Evolutionary conservation across 2,113 vertebrate species (phyloP).

Genomic region (Brachyistius frenatus): DNA sequence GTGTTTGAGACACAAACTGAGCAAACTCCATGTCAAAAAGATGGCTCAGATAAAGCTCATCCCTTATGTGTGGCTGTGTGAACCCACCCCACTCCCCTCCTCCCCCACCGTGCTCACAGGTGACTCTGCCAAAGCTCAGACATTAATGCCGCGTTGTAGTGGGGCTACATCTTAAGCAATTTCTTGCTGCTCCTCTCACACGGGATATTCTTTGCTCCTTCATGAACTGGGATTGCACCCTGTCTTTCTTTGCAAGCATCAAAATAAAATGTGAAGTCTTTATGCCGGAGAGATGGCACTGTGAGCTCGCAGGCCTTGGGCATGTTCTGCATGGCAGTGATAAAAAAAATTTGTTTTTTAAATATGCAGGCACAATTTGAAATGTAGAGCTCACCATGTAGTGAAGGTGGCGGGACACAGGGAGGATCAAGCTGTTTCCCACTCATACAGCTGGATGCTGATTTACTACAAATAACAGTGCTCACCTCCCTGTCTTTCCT

Average conservation of each 20-base stretch:
- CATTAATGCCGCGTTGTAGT: conserved; percentile 51
- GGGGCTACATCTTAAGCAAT: conserved; percentile 52
- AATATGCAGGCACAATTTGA: conserved; percentile 87
- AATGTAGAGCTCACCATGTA: conserved; percentile 49
- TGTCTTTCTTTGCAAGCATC: conserved; percentile 67
- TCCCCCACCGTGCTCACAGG: conserved; percentile 39
- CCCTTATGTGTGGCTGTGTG: conserved; percentile 8
- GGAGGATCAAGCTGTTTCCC: conserved; percentile 41
- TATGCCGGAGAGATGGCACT: conserved; percentile 63
- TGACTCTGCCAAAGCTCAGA: conserved; percentile 61
- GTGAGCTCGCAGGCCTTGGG: conserved; percentile 87
- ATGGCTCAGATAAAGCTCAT: conserved; percentile 30
- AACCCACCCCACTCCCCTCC: too few species aligned
- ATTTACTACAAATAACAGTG: conserved; percentile 77
- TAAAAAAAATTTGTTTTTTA: too few species aligned
- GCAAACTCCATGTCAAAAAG: conserved; percentile 32
- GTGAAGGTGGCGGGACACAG: conserved; percentile 41
- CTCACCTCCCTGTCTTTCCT: conserved; percentile 67
- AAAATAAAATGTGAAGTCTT: conserved; percentile 72
- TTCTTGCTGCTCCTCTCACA: conserved; percentile 61
- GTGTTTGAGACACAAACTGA: conserved; percentile 14
- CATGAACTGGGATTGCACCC: conserved; percentile 72
- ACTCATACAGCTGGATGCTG: conserved; percentile 46
- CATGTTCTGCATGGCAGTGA: conserved; percentile 89
- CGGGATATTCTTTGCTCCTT: conserved; percentile 51